Base-by-base conservation (phyloP, 1,140 invertebrate species). In the Zaprionus tsacasi region DNA sequence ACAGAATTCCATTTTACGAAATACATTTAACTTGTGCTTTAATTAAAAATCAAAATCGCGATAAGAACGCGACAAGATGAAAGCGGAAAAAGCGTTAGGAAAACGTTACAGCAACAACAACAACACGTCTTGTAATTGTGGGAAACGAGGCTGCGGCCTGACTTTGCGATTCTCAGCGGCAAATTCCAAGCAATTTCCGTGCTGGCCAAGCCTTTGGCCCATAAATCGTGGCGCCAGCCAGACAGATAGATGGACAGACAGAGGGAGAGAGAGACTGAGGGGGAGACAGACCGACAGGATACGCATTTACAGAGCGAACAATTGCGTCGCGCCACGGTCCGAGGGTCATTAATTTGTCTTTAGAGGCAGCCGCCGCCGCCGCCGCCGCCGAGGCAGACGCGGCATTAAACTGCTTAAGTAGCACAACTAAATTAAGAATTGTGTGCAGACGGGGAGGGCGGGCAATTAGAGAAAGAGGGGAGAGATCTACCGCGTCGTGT, bases 351-450 rank as follows among this genome's bases (percentile, higher is more conserved):
- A 87, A 87, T 87, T 87, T 87, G 82, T 88, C 82, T 80, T 82
- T 68, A 56, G 83, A 68, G 77, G 67, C 57, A 73, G 67, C 57
- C 54, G 65, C 68, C 48, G 57, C n/a, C n/a, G 67, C 57, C 54
- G 67, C 57, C 73, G 67, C 57, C 54, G 65, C 68, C 48, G 57
- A 61, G 36, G 56, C 35, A 48, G 70, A 55, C 57, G 63, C 56
- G 56, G 82, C 72, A 86, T 88, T 87, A 88, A 88, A 87, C 83
- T 87, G 83, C 80, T 87, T 87, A 87, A 87, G 82, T 87, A 88
- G 80, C 83, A 88, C 83, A 87, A 88, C 82, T 87, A 88, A 87
- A 87, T 87, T 83, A 87, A 82, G 82, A 82, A 87, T 78, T 80
- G 77, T 78, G 57, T 12, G n/a, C 52, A 25, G n/a, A 21, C 21